Conservation (phyloP, 1,140 invertebrate genomes). For the Pseudomyrmex flavicornis region DNA sequence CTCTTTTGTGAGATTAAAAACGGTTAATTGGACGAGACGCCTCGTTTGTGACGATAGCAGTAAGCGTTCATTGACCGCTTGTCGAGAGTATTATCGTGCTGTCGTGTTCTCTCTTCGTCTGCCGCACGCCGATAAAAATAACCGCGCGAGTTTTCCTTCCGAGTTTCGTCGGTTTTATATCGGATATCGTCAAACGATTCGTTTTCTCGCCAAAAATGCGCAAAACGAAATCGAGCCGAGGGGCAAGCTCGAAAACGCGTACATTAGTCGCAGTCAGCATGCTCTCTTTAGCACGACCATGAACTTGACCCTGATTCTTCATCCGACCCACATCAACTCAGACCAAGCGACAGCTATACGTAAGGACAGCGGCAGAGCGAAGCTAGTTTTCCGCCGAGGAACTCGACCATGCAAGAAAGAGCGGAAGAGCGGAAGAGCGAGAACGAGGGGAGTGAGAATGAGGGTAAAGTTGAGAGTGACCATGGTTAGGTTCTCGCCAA, state of each 20-base stretch:
- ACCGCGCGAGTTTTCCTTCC: no score
- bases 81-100: constrained; percentile 12
- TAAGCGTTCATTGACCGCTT: constrained; percentile 34
- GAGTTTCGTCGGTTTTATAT: background rate
- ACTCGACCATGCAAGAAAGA: constrained; percentile 38
- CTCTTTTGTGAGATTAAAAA: constrained; percentile 76
- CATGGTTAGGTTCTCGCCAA: constrained; percentile 6
- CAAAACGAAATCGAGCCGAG: background rate
- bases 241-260: background rate
- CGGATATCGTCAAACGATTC: background rate
- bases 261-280: background rate
- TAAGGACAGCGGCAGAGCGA: constrained; percentile 17
- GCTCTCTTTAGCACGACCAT: constrained; percentile 23
- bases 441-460: constrained; percentile 39
- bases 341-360: constrained; percentile 16
- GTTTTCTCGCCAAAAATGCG: background rate
- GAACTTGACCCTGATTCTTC: constrained; percentile 41
- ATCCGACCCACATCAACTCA: constrained; percentile 35
- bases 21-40: constrained; percentile 76
- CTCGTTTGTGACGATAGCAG: constrained; percentile 64
- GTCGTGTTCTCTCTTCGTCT: background rate
- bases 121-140: background rate
- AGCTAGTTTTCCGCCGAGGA: constrained; percentile 48
- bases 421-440: constrained; percentile 15
- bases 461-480: constrained; percentile 54